Percentiles rank a stretch among this genome's conserved stretches.
These are phyloP conservation scores for Malacoctenus gilli DNA, from an alignment of 2,797 vertebrate species.

Conservation along the genomic window DNA sequence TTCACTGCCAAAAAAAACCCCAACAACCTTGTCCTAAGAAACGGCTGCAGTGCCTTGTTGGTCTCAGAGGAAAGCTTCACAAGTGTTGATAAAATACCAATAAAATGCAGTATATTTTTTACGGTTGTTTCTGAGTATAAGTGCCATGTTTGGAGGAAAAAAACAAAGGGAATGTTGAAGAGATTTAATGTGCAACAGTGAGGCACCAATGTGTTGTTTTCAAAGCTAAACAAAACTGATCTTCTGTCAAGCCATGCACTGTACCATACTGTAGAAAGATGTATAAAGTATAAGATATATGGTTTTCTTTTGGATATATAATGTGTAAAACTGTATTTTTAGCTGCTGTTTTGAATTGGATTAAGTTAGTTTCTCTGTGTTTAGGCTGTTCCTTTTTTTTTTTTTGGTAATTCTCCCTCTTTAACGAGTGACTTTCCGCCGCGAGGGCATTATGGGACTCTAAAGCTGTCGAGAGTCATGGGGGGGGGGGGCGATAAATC, in stretches of 20 bases:
- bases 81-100: conserved; percentile 46
- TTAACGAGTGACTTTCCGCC: conserved; percentile 54
- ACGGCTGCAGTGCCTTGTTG: conserved; percentile 76
- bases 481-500: conserved; percentile 76
- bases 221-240: conserved; percentile 42
- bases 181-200: conserved; percentile 32
- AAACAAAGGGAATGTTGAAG: conserved; percentile 41
- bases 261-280: conserved; percentile 75
- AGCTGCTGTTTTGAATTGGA: conserved; percentile 68
- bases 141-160: conserved; percentile 52
- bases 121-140: conserved; percentile 56
- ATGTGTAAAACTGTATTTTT: conserved; percentile 64
- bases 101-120: conserved; percentile 76
- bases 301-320: conserved; percentile 38
- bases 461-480: conserved; percentile 71
- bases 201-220: conserved; percentile 34
- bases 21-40: conserved; percentile 45
- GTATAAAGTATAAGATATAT: conserved; percentile 68
- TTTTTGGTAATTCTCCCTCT: conserved; percentile 13
- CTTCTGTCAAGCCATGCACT: conserved; percentile 61
- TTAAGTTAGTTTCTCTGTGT: conserved; percentile 61
- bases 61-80: conserved; percentile 71
- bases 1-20: conserved; percentile 74
- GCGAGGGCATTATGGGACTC: conserved; percentile 66
- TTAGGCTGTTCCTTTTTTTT: conserved; percentile 39